Evolutionary conservation across 2,797 vertebrate genomes (phyloP).

Genomic region (Heliangelus exortis): DNA sequence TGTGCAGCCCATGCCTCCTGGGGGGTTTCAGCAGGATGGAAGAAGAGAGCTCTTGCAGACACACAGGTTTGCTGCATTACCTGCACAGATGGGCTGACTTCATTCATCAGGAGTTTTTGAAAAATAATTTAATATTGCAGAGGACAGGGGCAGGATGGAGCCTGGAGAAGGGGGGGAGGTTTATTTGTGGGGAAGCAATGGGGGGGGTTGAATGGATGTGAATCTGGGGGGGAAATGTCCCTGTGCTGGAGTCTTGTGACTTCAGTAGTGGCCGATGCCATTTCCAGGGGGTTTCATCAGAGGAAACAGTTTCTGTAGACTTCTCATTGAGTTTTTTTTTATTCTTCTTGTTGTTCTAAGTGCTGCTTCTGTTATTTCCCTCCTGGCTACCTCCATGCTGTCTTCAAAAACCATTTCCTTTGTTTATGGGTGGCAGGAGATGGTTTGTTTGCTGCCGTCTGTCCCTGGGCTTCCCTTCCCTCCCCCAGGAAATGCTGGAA

Average conservation of each 20-base stretch:
- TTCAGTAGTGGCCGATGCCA: accelerated
- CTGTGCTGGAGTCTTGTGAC: neutral
- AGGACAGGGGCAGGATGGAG: no score
- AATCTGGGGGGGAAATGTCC: neutral
- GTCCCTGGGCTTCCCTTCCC: neutral
- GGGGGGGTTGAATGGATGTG: neutral
- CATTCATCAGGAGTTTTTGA: neutral
- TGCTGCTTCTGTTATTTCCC: constrained; percentile 2
- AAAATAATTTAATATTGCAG: neutral
- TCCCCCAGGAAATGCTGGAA: neutral
- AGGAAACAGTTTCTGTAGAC: neutral
- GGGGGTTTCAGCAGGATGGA: neutral
- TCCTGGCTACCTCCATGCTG: neutral
- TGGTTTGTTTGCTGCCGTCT: neutral
- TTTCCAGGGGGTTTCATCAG: neutral
- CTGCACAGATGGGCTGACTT: neutral
- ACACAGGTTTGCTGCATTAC: neutral
- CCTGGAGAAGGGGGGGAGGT: neutral
- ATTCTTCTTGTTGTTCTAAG: neutral
- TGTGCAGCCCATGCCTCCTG: neutral
- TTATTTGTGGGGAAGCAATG: neutral
- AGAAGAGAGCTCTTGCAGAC: neutral
- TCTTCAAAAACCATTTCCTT: neutral
- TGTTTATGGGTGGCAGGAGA: neutral
- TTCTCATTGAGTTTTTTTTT: neutral